Evolutionary conservation across 2,888 invertebrate species (phyloP).

Genomic region (Hyles lineata): DNA sequence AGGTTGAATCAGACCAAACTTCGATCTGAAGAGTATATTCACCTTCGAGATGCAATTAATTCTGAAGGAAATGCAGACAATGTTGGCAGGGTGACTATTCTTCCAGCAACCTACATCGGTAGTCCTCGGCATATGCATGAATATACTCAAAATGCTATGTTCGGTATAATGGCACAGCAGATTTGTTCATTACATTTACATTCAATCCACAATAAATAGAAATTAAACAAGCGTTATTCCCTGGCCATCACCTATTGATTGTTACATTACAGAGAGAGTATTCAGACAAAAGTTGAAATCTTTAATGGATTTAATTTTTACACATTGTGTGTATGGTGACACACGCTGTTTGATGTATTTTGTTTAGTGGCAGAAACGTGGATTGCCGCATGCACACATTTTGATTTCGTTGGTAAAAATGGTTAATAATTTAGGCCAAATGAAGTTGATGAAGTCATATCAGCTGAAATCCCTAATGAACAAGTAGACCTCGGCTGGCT

Average conservation of each 20-base stretch:
- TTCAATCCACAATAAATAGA: constrained; percentile 1
- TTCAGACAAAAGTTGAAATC: not conserved
- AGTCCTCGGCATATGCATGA: too few species aligned
- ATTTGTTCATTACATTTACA: constrained; percentile 18
- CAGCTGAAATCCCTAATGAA: too few species aligned
- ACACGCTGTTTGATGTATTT: constrained; percentile 16
- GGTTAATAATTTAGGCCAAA: constrained; percentile 28
- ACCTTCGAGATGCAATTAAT: too few species aligned
- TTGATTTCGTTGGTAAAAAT: constrained; percentile 6
- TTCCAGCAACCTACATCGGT: too few species aligned
- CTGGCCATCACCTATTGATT: not conserved
- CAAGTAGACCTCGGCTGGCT: not conserved
- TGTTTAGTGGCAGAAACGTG: not conserved
- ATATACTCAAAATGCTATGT: not conserved
- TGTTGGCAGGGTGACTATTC: too few species aligned
- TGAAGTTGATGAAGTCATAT: not conserved
- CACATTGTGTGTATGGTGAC: not conserved
- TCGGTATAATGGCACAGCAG: not conserved
- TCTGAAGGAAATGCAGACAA: too few species aligned
- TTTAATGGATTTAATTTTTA: constrained; percentile 12
- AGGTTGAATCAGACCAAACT: too few species aligned
- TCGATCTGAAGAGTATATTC: too few species aligned
- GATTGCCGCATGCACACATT: constrained; percentile 2
- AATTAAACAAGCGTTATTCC: not conserved
- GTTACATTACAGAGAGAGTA: not conserved